Percentiles rank a stretch among this genome's conserved stretches.
phyloP scores from a whole-genome alignment of 1,140 invertebrate species.

The Phortica variegata region DNA sequence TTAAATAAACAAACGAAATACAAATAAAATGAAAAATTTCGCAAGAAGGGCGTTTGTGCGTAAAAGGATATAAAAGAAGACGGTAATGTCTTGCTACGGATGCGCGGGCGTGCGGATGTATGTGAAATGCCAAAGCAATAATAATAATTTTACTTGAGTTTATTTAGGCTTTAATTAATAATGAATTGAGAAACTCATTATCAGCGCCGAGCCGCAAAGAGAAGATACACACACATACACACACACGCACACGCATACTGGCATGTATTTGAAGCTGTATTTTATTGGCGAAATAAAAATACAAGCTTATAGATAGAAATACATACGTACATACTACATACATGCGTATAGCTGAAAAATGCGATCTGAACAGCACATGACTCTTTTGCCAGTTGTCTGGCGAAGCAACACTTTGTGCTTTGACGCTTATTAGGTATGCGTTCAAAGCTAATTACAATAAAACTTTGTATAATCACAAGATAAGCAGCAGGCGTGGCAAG shows the following conservation, averaged over 20 bases:
- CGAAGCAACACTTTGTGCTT: too few species aligned
- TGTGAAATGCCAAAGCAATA: slow-evolving; percentile 29
- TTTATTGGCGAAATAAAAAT: too few species aligned
- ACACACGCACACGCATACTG: too few species aligned
- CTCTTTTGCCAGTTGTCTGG: too few species aligned
- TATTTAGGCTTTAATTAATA: slow-evolving; percentile 55
- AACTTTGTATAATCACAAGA: not conserved
- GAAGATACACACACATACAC: slow-evolving; percentile 1
- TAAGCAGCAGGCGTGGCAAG: not conserved
- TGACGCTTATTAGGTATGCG: slow-evolving; percentile 23
- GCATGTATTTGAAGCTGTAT: too few species aligned
- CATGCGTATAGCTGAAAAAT: too few species aligned
- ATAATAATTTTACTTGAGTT: slow-evolving; percentile 47
- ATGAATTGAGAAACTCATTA: slow-evolving; percentile 54
- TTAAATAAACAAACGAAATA: slow-evolving; percentile 37
- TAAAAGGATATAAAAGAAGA: not conserved
- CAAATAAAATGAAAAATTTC: slow-evolving; percentile 7
- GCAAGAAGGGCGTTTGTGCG: slow-evolving; percentile 6
- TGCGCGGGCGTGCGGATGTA: not conserved
- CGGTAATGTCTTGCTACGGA: slow-evolving; percentile 15
- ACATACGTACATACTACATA: too few species aligned
- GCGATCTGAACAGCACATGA: not conserved
- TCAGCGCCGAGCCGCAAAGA: slow-evolving; percentile 10
- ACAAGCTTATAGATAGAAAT: too few species aligned
- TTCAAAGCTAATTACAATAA: slow-evolving; percentile 16